phyloP scores from a whole-genome alignment of 2,888 invertebrate species.

The Ectropis crepuscularia region DNA sequence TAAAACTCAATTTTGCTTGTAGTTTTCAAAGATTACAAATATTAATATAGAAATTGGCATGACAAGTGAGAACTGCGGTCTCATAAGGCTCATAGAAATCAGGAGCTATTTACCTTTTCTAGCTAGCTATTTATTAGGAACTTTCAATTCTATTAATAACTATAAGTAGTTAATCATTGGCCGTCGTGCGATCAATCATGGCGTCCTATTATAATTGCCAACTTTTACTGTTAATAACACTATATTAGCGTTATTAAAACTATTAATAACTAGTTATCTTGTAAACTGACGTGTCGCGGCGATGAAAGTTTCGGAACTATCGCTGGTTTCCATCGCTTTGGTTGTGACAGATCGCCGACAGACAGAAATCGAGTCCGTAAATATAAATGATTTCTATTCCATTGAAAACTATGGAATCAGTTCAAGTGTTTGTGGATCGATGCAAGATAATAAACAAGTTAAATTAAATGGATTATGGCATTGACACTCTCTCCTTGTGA shows the following conservation, averaged over 20 bases:
- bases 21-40: background rate
- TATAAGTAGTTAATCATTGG: conserved; percentile 24
- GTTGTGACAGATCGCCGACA: conserved; percentile 1
- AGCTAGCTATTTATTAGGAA: too few relatives aligned
- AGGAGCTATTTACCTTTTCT: too few relatives aligned
- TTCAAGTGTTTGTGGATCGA: too few relatives aligned
- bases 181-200: conserved; percentile 30
- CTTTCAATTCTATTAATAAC: conserved; percentile 28
- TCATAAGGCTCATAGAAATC: conserved; percentile 19
- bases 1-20: background rate
- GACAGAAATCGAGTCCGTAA: too few relatives aligned
- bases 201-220: conserved; percentile 27
- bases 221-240: conserved; percentile 28
- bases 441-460: too few relatives aligned
- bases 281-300: conserved; percentile 26
- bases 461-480: too few relatives aligned
- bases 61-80: conserved; percentile 1
- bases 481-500: too few relatives aligned
- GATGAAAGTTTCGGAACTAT: conserved; percentile 17
- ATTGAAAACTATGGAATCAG: too few relatives aligned
- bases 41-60: conserved; percentile 12
- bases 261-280: conserved; percentile 26
- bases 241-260: background rate
- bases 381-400: too few relatives aligned
- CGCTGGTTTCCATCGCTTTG: conserved; percentile 6